Evolutionary conservation across 2,113 vertebrate species (phyloP).

Genomic region (Nibea albiflora): DNA sequence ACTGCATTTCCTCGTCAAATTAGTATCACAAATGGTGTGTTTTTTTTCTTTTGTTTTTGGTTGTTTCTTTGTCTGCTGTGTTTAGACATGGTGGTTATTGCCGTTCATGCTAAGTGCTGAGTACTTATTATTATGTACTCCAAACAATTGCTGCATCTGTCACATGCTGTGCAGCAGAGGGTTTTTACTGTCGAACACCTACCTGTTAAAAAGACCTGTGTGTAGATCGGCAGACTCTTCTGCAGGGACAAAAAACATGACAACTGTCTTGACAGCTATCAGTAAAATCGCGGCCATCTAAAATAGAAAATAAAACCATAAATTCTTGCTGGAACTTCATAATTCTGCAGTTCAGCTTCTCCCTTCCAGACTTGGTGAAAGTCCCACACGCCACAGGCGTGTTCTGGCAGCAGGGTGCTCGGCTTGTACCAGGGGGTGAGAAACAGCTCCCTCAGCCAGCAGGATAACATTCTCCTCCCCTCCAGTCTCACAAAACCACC

Average conservation of each 20-base stretch:
- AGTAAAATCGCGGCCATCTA: not conserved
- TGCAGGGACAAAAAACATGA: not conserved
- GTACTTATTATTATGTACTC: slow-evolving; percentile 22
- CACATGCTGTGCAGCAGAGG: slow-evolving; percentile 13
- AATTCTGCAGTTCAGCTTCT: slow-evolving; percentile 47
- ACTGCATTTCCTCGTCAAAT: not conserved
- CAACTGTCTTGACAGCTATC: not conserved
- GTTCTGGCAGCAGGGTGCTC: slow-evolving; percentile 71
- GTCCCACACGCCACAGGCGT: slow-evolving; percentile 66
- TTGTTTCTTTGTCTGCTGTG: not conserved
- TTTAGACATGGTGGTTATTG: slow-evolving; percentile 28
- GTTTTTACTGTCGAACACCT: not conserved
- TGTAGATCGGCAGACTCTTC: not conserved
- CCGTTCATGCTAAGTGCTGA: not conserved
- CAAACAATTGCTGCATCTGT: slow-evolving; percentile 32
- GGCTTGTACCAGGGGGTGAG: slow-evolving; percentile 66
- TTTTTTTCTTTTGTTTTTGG: not conserved
- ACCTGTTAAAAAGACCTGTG: not conserved
- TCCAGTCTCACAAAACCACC: slow-evolving; percentile 62
- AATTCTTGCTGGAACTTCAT: not conserved
- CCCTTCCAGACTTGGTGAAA: slow-evolving; percentile 64
- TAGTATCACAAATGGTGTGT: not conserved
- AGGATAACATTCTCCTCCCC: slow-evolving; percentile 65
- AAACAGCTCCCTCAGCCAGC: slow-evolving; percentile 72
- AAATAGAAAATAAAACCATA: not conserved